These are phyloP conservation scores for Anticlea derivata DNA, from an alignment of 2,888 invertebrate genomes.

Conservation along the genomic window DNA sequence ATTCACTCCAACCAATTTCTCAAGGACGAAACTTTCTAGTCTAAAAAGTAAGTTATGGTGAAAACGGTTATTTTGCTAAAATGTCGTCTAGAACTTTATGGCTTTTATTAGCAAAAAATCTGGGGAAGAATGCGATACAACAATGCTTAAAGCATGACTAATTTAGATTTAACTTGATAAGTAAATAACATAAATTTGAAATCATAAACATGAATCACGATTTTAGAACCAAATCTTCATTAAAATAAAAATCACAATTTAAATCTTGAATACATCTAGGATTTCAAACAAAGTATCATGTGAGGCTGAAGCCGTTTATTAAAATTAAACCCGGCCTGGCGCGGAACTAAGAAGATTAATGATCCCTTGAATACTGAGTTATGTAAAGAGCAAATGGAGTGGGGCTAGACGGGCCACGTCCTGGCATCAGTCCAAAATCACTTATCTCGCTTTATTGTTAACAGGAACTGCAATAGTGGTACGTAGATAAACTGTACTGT, in stretches of 20 bases:
- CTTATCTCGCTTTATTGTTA: constrained; percentile 73
- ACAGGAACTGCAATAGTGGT: constrained; percentile 50
- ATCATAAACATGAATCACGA: constrained; percentile 16
- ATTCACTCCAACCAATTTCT: constrained; percentile 10
- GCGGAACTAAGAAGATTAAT: constrained; percentile 82
- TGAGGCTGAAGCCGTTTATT: constrained; percentile 78
- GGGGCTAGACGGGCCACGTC: constrained; percentile 68
- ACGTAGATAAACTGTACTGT: constrained; percentile 32
- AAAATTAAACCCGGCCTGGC: constrained; percentile 80
- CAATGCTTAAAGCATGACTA: constrained; percentile 34
- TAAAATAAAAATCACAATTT: constrained; percentile 45
- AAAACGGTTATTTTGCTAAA: no score
- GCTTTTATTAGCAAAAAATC: constrained; percentile 25
- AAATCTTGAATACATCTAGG: constrained; percentile 51
- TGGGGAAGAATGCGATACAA: constrained; percentile 25
- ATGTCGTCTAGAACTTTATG: constrained; percentile 24
- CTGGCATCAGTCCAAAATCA: constrained; percentile 81
- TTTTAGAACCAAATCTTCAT: constrained; percentile 32
- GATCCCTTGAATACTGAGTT: constrained; percentile 81
- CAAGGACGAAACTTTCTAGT: neutral
- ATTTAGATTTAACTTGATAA: constrained; percentile 37
- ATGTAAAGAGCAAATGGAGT: constrained; percentile 81
- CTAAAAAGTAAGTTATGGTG: constrained; percentile 21
- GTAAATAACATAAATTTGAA: no score
- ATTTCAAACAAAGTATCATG: constrained; percentile 58